Evolutionary conservation across 2,888 invertebrate genomes (phyloP), one percentile per base, ranked within the genome.

Genomic region (Brachycybe producta): DNA sequence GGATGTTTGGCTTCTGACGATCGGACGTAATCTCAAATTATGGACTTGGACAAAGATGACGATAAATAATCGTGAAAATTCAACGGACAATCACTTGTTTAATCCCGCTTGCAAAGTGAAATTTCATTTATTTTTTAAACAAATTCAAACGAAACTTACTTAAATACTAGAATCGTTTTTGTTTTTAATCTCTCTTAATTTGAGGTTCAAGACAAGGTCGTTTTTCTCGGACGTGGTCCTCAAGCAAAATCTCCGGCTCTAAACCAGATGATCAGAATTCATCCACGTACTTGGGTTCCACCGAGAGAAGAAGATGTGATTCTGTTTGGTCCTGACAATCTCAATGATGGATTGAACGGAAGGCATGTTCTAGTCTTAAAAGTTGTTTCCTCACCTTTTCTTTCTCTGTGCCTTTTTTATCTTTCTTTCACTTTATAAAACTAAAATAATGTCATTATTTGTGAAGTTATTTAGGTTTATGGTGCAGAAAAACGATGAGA

Each of bases 1-100:
- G 61, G 95, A 95, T 67, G 82, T 85, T 53, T 95, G 94, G 94
- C 69, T 92, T 51, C 70, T 95, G 52, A 82, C 75, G 47, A 82
- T 91, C 80, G 73, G 52, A 80, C 84, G 83, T 76, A 57, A 61
- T 3, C 50, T 51, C 13, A 40, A 52, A 15, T 52, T 57, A 3
- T 70, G 70, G 68, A 55, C 54, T 11, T 72, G 71, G 71, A 60
- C 58, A 21, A 78, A 80, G 65, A 70, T 92, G 42, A 76, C 75
- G 53, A 78, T 92, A 26, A 73, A 75, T 56, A 83, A 85, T 63
- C 77, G 79, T 58, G 80, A 83, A 61, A 80, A 80, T 74, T 81
- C 82, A 36, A 83, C 91, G 23, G 79, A 82, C 1, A 84, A 86
- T 62, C 80, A 91, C 64, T 91, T 91, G 87, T 90, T 88, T 65